These are phyloP conservation scores for Macrophya alboannulata DNA, from an alignment of 2,888 invertebrate species.

Conservation along the genomic window DNA sequence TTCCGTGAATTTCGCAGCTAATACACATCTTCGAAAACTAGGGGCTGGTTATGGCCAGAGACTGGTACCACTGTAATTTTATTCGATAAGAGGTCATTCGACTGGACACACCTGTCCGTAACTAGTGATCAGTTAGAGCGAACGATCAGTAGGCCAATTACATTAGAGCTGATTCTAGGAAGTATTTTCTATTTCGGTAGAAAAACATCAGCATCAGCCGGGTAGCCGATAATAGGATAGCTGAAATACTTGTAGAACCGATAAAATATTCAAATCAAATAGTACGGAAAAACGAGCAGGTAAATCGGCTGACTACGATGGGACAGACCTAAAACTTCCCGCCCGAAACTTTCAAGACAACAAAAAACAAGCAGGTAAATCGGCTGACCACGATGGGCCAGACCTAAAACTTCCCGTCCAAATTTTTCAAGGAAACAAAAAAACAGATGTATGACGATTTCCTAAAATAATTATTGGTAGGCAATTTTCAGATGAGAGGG, in stretches of 20 bases:
- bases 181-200: not conserved
- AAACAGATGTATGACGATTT: no score
- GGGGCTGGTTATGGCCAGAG: not conserved
- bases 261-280: not conserved
- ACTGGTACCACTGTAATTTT: not conserved
- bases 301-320: no score
- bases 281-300: no score
- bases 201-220: not conserved
- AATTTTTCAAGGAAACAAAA: no score
- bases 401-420: no score
- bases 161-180: not conserved
- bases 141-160: conserved; percentile 11
- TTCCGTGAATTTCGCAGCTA: not conserved
- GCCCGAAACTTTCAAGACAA: no score
- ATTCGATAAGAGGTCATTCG: not conserved
- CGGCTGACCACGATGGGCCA: no score
- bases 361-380: no score
- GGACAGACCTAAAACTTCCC: no score
- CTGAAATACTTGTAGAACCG: not conserved
- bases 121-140: not conserved
- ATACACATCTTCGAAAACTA: not conserved
- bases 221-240: not conserved
- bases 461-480: no score
- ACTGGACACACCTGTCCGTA: not conserved
- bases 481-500: no score